Conservation (phyloP, 2,888 invertebrate species). For the Palloptera scutellata region DNA sequence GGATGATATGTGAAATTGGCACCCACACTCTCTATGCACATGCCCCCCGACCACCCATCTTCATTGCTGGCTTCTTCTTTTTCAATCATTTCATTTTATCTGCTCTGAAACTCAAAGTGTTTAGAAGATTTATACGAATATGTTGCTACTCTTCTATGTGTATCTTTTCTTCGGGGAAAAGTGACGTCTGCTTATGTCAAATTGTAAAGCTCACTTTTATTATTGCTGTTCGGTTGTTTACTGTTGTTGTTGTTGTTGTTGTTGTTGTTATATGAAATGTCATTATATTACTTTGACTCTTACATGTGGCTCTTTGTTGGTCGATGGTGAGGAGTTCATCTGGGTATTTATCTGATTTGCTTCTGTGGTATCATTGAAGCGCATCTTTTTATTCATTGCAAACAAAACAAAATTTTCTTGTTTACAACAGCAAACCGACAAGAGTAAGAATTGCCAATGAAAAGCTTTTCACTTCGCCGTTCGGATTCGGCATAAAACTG, state of each 20-base stretch:
- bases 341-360: too few relatives aligned
- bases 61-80: neutral
- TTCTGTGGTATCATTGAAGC: too few relatives aligned
- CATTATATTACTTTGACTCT: slow-evolving; percentile 36
- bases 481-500: too few relatives aligned
- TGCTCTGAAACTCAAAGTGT: slow-evolving; percentile 29
- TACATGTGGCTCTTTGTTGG: neutral
- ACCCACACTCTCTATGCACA: too few relatives aligned
- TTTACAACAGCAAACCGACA: too few relatives aligned
- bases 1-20: too few relatives aligned
- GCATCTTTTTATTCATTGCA: too few relatives aligned
- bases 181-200: slow-evolving; percentile 24
- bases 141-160: neutral
- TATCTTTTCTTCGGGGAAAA: neutral
- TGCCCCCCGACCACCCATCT: neutral
- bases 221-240: slow-evolving; percentile 9
- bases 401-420: too few relatives aligned
- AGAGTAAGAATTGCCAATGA: too few relatives aligned
- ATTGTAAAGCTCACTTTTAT: neutral
- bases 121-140: slow-evolving; percentile 25
- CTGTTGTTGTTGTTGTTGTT: slow-evolving; percentile 23
- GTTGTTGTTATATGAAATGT: slow-evolving; percentile 30
- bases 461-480: too few relatives aligned
- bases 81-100: neutral
- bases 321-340: too few relatives aligned